Evolutionary conservation across 2,888 invertebrate species (phyloP).

Genomic region (Galerucella pusilla): DNA sequence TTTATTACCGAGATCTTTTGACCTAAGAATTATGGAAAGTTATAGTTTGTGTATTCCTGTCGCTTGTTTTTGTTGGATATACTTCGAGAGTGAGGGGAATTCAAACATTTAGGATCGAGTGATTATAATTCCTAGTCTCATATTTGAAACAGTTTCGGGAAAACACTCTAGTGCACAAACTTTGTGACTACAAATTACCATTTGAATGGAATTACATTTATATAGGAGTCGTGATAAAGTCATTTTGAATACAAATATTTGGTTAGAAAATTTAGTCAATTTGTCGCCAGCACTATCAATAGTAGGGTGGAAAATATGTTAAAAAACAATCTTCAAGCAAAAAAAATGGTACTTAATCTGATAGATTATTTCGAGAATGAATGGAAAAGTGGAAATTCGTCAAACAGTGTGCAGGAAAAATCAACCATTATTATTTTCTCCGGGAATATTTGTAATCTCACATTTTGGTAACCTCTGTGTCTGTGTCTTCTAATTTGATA

Average conservation of each 20-base stretch:
- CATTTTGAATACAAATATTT: background rate
- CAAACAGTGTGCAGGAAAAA: too few species aligned
- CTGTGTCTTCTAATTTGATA: too few species aligned
- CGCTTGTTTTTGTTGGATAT: conserved; percentile 20
- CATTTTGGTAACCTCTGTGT: too few species aligned
- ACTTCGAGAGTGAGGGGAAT: conserved; percentile 1
- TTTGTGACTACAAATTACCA: conserved; percentile 12
- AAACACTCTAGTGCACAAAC: background rate
- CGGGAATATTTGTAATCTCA: too few species aligned
- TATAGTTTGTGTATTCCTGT: conserved; percentile 5
- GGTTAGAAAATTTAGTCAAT: background rate
- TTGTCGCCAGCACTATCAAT: too few species aligned
- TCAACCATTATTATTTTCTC: too few species aligned
- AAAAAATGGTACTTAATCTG: too few species aligned
- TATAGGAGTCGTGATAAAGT: background rate
- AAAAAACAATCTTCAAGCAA: too few species aligned
- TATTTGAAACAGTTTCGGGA: conserved; percentile 18
- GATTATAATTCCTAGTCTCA: conserved; percentile 9
- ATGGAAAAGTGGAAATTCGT: too few species aligned
- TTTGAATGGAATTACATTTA: conserved; percentile 1
- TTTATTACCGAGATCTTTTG: background rate
- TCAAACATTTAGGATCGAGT: conserved; percentile 9
- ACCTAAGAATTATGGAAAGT: conserved; percentile 11
- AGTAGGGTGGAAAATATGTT: background rate
- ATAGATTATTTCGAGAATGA: too few species aligned